Evolutionary conservation across 2,797 vertebrate species (phyloP).

Genomic region (Paramormyrops hopkinsi): DNA sequence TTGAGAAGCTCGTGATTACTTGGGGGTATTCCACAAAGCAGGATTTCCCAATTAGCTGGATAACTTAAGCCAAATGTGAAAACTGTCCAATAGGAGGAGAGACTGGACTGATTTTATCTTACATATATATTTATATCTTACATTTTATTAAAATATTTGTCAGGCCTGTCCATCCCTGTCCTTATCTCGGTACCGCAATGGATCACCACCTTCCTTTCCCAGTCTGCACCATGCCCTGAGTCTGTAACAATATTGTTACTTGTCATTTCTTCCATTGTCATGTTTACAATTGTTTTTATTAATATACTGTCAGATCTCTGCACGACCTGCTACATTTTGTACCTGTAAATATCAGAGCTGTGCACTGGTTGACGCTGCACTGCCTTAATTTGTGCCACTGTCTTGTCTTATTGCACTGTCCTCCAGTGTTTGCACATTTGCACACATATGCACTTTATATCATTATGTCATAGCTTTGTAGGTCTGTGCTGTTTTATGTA

Average conservation of each 20-base stretch:
- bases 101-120: neutral
- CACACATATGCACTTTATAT: neutral
- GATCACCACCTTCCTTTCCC: too few relatives aligned
- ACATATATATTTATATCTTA: neutral
- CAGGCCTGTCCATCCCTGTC: too few relatives aligned
- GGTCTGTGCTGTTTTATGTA: neutral
- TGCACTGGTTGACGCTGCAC: neutral
- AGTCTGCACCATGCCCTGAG: too few relatives aligned
- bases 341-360: neutral
- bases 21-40: neutral
- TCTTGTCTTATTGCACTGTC: neutral
- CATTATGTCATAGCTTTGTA: neutral
- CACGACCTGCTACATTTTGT: neutral
- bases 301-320: neutral
- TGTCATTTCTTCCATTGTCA: neutral
- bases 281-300: neutral
- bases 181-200: too few relatives aligned
- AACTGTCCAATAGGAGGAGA: neutral
- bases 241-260: neutral
- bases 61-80: neutral
- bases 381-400: neutral
- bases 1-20: neutral
- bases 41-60: neutral
- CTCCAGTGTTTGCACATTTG: neutral
- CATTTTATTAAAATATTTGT: neutral